phyloP scores from a whole-genome alignment of 2,888 invertebrate species.

The Criorhina ranunculi region DNA sequence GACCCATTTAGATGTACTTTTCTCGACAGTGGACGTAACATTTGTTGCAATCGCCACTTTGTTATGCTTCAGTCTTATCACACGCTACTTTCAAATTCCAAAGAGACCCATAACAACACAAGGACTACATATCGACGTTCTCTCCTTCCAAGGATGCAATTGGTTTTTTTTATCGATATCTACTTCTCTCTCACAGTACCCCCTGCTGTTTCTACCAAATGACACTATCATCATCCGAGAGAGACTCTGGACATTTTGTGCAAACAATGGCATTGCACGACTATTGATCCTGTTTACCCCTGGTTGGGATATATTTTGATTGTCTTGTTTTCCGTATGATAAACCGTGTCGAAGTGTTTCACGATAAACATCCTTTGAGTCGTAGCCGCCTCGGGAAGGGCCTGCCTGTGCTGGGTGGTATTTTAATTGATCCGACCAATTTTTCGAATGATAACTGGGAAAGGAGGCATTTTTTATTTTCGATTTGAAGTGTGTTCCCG shows the following conservation, averaged over 20 bases:
- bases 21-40: constrained; percentile 30
- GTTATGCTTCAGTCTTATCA: constrained; percentile 63
- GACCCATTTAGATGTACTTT: constrained; percentile 60
- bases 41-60: constrained; percentile 52
- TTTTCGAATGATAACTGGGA: constrained; percentile 44
- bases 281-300: constrained; percentile 52
- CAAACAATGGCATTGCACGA: constrained; percentile 54
- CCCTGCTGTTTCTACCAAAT: constrained; percentile 67
- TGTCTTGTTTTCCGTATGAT: constrained; percentile 71
- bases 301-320: constrained; percentile 55
- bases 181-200: constrained; percentile 28
- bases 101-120: constrained; percentile 17
- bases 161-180: constrained; percentile 32
- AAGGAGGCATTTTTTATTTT: constrained; percentile 14
- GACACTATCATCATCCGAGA: constrained; percentile 64
- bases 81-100: constrained; percentile 62
- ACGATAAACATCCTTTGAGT: constrained; percentile 66
- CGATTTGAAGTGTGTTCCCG: constrained; percentile 30
- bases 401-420: constrained; percentile 62
- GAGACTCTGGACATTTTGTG: constrained; percentile 49
- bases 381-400: constrained; percentile 40
- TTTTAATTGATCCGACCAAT: constrained; percentile 72
- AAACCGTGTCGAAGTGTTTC: constrained; percentile 74
- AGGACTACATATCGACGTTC: constrained; percentile 17
- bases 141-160: constrained; percentile 52